These are phyloP conservation scores for Neotragus moschatus DNA, from an alignment of 2,113 vertebrate species.

Conservation along the genomic window DNA sequence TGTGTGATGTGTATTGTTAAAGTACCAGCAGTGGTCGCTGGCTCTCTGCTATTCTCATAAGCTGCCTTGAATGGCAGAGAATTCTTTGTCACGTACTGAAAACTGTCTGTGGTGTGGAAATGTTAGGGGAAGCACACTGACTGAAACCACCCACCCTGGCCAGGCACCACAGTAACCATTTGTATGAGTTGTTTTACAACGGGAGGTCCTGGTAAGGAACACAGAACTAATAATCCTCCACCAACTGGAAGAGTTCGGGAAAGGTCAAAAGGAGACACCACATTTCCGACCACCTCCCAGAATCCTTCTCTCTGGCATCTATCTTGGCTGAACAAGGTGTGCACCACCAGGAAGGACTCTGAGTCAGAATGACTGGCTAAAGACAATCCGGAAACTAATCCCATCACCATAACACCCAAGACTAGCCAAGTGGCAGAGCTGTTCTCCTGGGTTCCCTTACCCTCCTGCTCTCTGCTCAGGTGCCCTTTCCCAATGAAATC, in stretches of 20 bases:
- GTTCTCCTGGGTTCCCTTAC: neutral
- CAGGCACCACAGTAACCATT: neutral
- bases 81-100: neutral
- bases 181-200: neutral
- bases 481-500: neutral
- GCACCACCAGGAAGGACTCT: neutral
- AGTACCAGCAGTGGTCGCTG: neutral
- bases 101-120: neutral
- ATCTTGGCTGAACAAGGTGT: neutral
- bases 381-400: neutral
- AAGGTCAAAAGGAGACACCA: neutral
- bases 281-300: neutral
- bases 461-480: neutral
- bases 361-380: neutral
- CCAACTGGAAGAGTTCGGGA: neutral
- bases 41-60: neutral
- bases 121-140: neutral
- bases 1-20: neutral
- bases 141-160: neutral
- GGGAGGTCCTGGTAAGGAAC: neutral
- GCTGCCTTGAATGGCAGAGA: neutral
- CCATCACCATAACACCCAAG: neutral
- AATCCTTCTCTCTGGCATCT: neutral
- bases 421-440: neutral
- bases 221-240: neutral